Conservation (phyloP, 2,888 invertebrate genomes). For the Heteromyza rotundicornis region DNA sequence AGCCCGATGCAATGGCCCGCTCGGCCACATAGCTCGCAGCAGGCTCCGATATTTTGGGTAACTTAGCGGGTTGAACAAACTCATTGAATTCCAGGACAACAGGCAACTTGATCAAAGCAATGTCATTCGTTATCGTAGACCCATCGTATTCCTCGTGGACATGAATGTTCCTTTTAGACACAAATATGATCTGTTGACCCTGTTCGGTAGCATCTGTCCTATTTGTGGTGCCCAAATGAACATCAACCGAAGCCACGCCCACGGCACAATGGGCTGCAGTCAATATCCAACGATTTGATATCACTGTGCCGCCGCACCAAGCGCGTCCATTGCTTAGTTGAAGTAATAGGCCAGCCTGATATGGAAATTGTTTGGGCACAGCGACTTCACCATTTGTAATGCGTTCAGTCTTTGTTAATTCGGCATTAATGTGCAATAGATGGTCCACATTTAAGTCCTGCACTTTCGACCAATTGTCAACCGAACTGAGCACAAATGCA, state of each 20-base stretch:
- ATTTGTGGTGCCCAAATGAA: conserved; percentile 61
- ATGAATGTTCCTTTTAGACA: conserved; percentile 32
- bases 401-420: too few relatives aligned
- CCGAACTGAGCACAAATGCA: too few relatives aligned
- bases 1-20: conserved; percentile 62
- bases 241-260: conserved; percentile 55
- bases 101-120: conserved; percentile 44
- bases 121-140: conserved; percentile 39
- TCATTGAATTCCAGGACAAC: conserved; percentile 34
- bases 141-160: conserved; percentile 37
- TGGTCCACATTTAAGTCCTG: too few relatives aligned
- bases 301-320: conserved; percentile 60
- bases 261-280: conserved; percentile 57
- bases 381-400: conserved; percentile 59
- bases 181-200: conserved; percentile 48
- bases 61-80: too few relatives aligned
- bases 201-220: conserved; percentile 52
- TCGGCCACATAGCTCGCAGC: conserved; percentile 54
- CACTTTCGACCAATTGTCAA: too few relatives aligned
- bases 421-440: too few relatives aligned
- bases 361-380: conserved; percentile 53
- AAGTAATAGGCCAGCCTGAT: conserved; percentile 56
- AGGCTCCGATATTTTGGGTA: conserved; percentile 51
- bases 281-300: conserved; percentile 55
- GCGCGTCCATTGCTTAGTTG: conserved; percentile 56